Evolutionary conservation across 2,113 vertebrate genomes (phyloP).

Genomic region (Macrotus californicus): DNA sequence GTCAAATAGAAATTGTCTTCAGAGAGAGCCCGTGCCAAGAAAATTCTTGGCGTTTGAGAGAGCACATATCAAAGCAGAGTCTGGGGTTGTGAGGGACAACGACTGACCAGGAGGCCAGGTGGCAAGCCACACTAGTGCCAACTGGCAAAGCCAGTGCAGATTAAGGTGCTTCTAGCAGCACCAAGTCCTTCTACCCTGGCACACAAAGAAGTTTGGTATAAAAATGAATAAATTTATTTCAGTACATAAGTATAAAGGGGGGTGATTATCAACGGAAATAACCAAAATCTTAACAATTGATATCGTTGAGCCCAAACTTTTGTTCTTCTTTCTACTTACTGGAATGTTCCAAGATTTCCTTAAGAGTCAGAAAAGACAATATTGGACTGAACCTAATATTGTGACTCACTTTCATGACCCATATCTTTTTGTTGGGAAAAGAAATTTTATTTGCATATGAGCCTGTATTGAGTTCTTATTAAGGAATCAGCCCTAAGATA

Average conservation of each 20-base stretch:
- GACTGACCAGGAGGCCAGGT: background rate
- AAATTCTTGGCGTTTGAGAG: background rate
- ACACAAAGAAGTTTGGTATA: background rate
- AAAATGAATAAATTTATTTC: background rate
- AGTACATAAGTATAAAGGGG: background rate
- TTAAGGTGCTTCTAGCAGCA: background rate
- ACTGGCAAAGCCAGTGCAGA: background rate
- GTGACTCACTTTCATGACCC: background rate
- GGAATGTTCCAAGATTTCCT: background rate
- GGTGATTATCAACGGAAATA: background rate
- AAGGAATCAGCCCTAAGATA: background rate
- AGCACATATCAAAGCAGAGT: background rate
- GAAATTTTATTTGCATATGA: background rate
- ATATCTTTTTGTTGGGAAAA: background rate
- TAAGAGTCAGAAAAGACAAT: background rate
- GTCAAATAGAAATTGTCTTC: slow-evolving; percentile 2
- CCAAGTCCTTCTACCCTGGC: background rate
- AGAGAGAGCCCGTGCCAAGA: background rate
- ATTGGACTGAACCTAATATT: background rate
- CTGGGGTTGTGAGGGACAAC: background rate
- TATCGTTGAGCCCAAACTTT: background rate
- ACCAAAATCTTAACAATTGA: background rate
- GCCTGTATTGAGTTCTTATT: background rate
- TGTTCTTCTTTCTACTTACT: background rate
- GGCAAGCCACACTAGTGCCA: background rate